Conservation (phyloP, 1,140 invertebrate genomes). For the Lucilia sericata region DNA sequence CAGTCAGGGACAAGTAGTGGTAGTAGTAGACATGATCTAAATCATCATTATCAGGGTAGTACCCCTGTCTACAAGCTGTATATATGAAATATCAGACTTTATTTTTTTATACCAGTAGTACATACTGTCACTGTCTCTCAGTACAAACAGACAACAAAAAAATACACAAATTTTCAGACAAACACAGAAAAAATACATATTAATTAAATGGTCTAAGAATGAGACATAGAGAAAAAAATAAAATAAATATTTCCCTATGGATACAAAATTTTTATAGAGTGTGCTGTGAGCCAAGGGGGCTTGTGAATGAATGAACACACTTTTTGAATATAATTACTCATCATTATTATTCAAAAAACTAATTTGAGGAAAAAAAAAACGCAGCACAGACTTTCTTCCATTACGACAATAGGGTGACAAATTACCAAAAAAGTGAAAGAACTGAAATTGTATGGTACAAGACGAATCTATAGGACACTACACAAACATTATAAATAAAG, state of each 20-base stretch:
- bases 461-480: no score
- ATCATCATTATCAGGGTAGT: background rate
- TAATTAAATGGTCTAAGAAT: slow-evolving; percentile 17
- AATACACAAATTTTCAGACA: background rate
- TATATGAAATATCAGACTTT: background rate
- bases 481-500: no score
- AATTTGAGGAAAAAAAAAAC: no score
- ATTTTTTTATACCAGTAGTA: background rate
- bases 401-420: no score
- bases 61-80: background rate
- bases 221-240: background rate
- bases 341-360: no score
- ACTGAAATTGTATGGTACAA: no score
- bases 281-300: no score
- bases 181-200: background rate
- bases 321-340: no score
- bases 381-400: no score
- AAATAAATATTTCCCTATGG: background rate
- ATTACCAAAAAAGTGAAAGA: no score
- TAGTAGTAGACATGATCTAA: background rate
- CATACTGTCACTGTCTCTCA: background rate
- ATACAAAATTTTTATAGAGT: no score
- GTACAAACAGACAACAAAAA: background rate
- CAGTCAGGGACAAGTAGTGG: background rate
- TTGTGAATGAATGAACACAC: no score